Base-by-base conservation (phyloP, 1,140 invertebrate genomes). In the Drosophila oshimai region DNA sequence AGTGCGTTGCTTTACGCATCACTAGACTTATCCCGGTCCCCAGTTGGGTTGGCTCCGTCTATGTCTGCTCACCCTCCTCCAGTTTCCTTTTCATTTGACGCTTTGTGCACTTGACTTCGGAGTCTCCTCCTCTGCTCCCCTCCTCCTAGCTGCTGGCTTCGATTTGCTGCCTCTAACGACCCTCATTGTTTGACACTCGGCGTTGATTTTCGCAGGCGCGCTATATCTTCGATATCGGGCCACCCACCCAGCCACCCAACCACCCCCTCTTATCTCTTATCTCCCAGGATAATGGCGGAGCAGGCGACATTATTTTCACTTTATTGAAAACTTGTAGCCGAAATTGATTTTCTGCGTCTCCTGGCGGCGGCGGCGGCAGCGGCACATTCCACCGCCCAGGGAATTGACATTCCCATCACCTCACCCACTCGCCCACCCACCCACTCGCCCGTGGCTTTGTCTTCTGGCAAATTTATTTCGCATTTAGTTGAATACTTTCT, bases 401-500 rank as follows among this genome's bases (percentile, higher is more conserved):
- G 78, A 83, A 86, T 83, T 83, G 79, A 84, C 69, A 83, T 83
- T 79, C 53, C 79, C 61, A 34, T 49, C 28, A 18, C 6, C 4
- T n/a, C 7, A 34, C 53, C 28, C 24, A 4, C 4, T n/a, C 7
- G 6, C 13, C 22, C 15, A 24, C 12, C 44, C 29, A 10, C 24
- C 17, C 34, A 26, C 12, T 18, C 13, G 9, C 12, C 24, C 13
- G 9, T n/a, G 17, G 17, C 39, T 80, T 79, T 79, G 76, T 78
- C 68, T 86, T 86, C 72, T 67, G 69, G 47, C 76, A 87, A 86
- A 86, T 86, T 86, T 86, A 86, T 86, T 86, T 86, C 80, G 67
- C 80, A 86, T 87, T 86, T 86, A 87, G 71, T 75, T 87, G 80
- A 87, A 84, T 84, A 80, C 80, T 84, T 87, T 86, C 74, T 78